phyloP scores from a whole-genome alignment of 92 coral and sea anemone genomes.

The Parazoanthus darwini region DNA sequence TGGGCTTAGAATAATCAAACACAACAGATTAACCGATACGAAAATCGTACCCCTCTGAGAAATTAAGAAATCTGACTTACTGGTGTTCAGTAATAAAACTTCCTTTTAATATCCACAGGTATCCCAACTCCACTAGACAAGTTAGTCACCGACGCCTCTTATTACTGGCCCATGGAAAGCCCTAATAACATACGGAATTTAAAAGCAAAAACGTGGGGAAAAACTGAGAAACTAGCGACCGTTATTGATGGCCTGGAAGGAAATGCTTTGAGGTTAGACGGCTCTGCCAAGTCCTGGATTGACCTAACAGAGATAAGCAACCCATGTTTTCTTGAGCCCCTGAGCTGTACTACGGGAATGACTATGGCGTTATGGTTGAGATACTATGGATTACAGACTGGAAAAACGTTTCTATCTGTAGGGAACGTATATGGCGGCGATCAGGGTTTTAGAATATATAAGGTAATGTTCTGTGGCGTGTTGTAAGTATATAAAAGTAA shows the following conservation, averaged over 20 bases:
- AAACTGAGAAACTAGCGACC: not conserved
- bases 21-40: too few relatives aligned
- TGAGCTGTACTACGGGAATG: not conserved
- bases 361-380: slow-evolving; percentile 25
- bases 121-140: slow-evolving; percentile 5
- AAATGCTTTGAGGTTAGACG: slow-evolving; percentile 24
- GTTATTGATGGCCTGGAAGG: slow-evolving; percentile 26
- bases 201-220: slow-evolving; percentile 22
- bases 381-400: not conserved
- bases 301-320: slow-evolving; percentile 2
- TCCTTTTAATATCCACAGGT: not conserved
- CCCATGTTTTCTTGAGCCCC: slow-evolving; percentile 1
- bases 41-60: too few relatives aligned
- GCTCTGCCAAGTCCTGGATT: slow-evolving; percentile 1
- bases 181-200: slow-evolving; percentile 20
- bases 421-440: slow-evolving; percentile 4
- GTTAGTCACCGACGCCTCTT: not conserved
- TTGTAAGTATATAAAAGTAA: not conserved
- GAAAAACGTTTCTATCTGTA: slow-evolving; percentile 22
- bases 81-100: too few relatives aligned
- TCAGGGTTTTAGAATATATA: slow-evolving; percentile 36
- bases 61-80: too few relatives aligned
- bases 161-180: slow-evolving; percentile 30
- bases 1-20: too few relatives aligned
- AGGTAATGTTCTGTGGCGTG: slow-evolving; percentile 8